Evolutionary conservation across 2,113 vertebrate species (phyloP).

Genomic region (Sceloporus tristichus): DNA sequence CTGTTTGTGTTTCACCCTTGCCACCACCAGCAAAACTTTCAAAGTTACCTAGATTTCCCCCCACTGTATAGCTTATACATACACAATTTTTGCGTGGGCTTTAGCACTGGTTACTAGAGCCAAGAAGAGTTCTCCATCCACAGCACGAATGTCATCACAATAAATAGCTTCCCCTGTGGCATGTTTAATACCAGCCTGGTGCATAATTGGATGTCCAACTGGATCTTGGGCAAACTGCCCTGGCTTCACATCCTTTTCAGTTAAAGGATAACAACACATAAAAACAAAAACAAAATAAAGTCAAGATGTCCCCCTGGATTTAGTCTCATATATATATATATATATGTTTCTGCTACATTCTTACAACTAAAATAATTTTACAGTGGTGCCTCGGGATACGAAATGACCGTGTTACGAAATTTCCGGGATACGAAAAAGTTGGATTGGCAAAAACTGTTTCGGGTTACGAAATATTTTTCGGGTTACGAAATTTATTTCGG

Average conservation of each 20-base stretch:
- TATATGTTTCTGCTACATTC: too few species aligned
- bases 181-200: conserved; percentile 87
- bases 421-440: too few species aligned
- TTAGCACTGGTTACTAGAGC: conserved; percentile 87
- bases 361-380: too few species aligned
- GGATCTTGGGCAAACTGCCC: conserved; percentile 82
- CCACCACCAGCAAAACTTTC: neutral
- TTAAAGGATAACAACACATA: conserved; percentile 24
- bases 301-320: neutral
- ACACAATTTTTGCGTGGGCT: conserved; percentile 87
- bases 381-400: too few species aligned
- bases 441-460: too few species aligned
- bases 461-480: too few species aligned
- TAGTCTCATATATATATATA: too few species aligned
- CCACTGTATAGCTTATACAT: conserved; percentile 56
- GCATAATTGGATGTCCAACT: conserved; percentile 88
- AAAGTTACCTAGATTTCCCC: neutral
- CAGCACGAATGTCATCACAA: conserved; percentile 86
- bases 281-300: neutral
- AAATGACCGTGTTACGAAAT: too few species aligned
- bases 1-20: neutral
- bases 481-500: too few species aligned
- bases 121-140: conserved; percentile 87
- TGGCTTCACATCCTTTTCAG: conserved; percentile 74
- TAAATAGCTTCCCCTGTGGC: conserved; percentile 91